Percentiles rank a stretch among this genome's conserved stretches.
These are phyloP conservation scores for Bembecia ichneumoniformis DNA, from an alignment of 2,888 invertebrate species.

Conservation along the genomic window DNA sequence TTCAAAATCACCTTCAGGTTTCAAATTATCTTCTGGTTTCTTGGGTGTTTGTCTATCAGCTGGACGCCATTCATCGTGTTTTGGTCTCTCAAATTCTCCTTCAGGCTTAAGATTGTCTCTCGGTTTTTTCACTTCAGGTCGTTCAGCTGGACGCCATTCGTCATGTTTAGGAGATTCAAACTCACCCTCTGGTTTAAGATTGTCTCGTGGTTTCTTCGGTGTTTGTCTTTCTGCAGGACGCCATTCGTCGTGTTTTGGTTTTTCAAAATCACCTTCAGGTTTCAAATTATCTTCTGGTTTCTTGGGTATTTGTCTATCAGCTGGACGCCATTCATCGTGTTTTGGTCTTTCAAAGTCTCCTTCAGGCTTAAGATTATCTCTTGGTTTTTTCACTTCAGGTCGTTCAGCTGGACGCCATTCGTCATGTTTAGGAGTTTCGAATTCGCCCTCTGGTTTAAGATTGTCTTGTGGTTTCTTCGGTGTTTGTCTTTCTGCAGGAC, in stretches of 20 bases:
- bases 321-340: no score
- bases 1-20: slow-evolving; percentile 68
- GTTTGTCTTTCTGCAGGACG: slow-evolving; percentile 36
- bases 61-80: slow-evolving; percentile 34
- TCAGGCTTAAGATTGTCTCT: slow-evolving; percentile 67
- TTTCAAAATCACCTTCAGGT: slow-evolving; percentile 53
- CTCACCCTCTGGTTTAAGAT: slow-evolving; percentile 65
- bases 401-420: no score
- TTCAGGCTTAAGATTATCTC: no score
- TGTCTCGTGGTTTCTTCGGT: slow-evolving; percentile 66
- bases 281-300: slow-evolving; percentile 34
- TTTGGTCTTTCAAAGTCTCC: no score
- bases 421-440: no score
- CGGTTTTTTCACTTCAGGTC: slow-evolving; percentile 22
- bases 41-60: slow-evolving; percentile 46
- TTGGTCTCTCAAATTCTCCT: slow-evolving; percentile 67
- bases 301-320: slow-evolving; percentile 39
- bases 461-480: no score
- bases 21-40: slow-evolving; percentile 63
- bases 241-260: slow-evolving; percentile 26
- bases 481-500: no score
- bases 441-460: no score
- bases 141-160: slow-evolving; percentile 38
- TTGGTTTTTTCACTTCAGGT: no score
- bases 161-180: slow-evolving; percentile 47